Evolutionary conservation across 2,797 vertebrate genomes (phyloP).

Genomic region (Labeo calbasu): DNA sequence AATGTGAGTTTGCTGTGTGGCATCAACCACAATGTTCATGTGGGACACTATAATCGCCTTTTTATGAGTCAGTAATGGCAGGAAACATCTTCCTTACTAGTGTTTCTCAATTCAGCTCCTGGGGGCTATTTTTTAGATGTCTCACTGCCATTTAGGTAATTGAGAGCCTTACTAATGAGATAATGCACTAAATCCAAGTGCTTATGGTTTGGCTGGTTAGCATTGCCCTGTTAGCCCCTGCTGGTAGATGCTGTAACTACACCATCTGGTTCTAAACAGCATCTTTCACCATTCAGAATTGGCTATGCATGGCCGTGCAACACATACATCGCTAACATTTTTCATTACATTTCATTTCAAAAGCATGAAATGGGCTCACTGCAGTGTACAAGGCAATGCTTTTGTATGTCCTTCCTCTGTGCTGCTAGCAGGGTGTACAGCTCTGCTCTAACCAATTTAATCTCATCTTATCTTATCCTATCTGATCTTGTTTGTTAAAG

Average conservation of each 20-base stretch:
- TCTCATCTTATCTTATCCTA: conserved; percentile 10
- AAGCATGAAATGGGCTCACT: not conserved
- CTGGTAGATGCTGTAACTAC: not conserved
- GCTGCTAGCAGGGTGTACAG: not conserved
- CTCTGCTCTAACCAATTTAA: not conserved
- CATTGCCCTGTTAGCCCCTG: not conserved
- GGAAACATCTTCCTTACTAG: not conserved
- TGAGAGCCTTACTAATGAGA: not conserved
- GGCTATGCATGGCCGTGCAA: not conserved
- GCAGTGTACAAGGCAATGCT: not conserved
- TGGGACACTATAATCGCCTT: not conserved
- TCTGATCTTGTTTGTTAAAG: conserved; percentile 29
- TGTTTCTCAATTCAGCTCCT: not conserved
- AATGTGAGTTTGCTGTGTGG: not conserved
- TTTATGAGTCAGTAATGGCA: not conserved
- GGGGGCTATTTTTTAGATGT: not conserved
- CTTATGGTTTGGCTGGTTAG: not conserved
- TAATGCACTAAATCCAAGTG: not conserved
- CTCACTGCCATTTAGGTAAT: not conserved
- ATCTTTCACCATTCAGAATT: not conserved
- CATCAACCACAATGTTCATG: not conserved
- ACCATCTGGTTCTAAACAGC: not conserved
- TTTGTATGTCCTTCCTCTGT: not conserved
- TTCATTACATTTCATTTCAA: not conserved
- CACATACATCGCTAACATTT: not conserved